These are phyloP conservation scores for Caerostris darwini DNA, from an alignment of 1,140 invertebrate species.

Conservation along the genomic window DNA sequence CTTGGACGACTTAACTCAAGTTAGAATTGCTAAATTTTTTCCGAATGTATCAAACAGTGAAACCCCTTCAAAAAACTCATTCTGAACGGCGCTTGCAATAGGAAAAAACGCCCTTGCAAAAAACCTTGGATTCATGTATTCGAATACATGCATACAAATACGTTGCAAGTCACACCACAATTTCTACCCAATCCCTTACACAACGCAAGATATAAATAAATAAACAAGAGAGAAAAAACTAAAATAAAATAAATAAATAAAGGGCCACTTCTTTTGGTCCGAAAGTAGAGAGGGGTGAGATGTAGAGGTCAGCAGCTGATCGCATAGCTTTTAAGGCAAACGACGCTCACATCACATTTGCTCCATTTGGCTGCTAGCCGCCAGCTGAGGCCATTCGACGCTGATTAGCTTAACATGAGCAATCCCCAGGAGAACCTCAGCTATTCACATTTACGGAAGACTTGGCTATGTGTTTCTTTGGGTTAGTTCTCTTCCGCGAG, in stretches of 20 bases:
- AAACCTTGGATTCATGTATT: not conserved
- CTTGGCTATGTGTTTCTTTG: not conserved
- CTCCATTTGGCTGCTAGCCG: conserved; percentile 45
- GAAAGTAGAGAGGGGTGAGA: conserved; percentile 22
- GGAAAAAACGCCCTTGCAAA: not conserved
- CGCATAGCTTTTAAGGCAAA: conserved; percentile 60
- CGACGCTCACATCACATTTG: conserved; percentile 48
- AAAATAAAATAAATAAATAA: conserved; percentile 36
- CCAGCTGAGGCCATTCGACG: conserved; percentile 57
- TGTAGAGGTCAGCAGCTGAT: conserved; percentile 39
- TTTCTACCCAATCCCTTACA: conserved; percentile 27
- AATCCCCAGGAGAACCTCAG: conserved; percentile 32
- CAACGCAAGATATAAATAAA: conserved; percentile 20
- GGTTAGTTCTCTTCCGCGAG: not conserved
- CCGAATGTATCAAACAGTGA: not conserved
- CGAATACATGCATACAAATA: conserved; percentile 26
- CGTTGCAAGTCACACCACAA: not conserved
- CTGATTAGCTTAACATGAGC: conserved; percentile 69
- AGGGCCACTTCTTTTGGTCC: not conserved
- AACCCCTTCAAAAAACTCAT: not conserved
- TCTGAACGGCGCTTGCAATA: too few relatives aligned
- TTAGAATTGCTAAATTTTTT: conserved; percentile 6
- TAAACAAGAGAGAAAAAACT: not conserved
- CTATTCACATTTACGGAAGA: conserved; percentile 8
- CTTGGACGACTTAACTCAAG: not conserved